Evolutionary conservation across 2,888 invertebrate genomes (phyloP), one percentile per base, ranked within the genome.

Genomic region (Trileptium ribeirensis): DNA sequence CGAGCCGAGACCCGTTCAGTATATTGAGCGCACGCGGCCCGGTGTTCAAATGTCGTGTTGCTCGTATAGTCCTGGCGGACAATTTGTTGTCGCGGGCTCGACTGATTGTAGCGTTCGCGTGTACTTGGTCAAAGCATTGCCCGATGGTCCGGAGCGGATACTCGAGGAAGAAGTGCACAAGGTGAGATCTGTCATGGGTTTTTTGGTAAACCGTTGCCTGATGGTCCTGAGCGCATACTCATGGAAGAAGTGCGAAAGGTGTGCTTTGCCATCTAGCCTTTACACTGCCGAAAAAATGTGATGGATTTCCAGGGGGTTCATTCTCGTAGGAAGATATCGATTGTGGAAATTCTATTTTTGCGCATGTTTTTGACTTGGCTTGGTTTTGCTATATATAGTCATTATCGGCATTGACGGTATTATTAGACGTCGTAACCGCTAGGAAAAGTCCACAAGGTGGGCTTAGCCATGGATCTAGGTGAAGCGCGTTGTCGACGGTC

Each of bases 31-130:
- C 86, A 93, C 96, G 90, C 91, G 96, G 1, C 96, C 96, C 0
- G 97, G 97, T 2, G 95, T 95, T 40, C 96, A 96, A 91, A 96
- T 98, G 94, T 93, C 97, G 86, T 97, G 96, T 89, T 94, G 94
- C 0, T 93, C 94, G 0, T 95, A 95, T 88, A 95, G 94, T 87
- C 93, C 84, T 83, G 90, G 96, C 33, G 96, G 96, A 34, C 92
- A 93, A 83, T 95, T 96, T 89, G 91, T 97, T 85, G 97, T 97
- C 1, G 94, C 97, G 3, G 98, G 97, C 78, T 95, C 94, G 82
- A 95, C 95, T 0, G 97, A 98, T 90, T 95, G 96, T 89, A 94
- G 95, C 88, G 95, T 98, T 36, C 88, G 91, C 37, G 93, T 97
- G n/a, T 98, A 97, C 88, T 92, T 93, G 84, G 93, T 95, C 92